phyloP scores from a whole-genome alignment of 2,797 vertebrate genomes.

The Acanthopagrus latus region DNA sequence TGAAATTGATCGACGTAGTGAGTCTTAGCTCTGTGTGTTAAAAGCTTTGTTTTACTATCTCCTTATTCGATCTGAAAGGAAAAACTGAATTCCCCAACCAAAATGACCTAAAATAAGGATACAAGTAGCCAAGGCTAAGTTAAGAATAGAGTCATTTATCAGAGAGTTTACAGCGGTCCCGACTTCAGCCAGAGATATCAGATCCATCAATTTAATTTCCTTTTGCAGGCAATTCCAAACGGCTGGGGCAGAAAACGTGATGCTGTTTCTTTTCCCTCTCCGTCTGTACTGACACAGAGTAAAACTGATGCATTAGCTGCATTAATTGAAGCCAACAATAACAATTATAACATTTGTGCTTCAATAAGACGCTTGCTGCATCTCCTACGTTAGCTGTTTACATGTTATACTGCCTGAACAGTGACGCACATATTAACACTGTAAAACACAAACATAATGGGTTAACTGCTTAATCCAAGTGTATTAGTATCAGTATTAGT shows the following conservation, averaged over 20 bases:
- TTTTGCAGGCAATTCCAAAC: neutral
- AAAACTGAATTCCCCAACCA: neutral
- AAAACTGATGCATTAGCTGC: neutral
- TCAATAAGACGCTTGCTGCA: neutral
- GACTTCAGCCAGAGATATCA: neutral
- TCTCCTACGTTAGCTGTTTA: neutral
- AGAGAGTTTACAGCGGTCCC: neutral
- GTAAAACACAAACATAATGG: neutral
- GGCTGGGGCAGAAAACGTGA: neutral
- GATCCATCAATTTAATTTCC: slow-evolving; percentile 8
- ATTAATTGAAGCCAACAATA: neutral
- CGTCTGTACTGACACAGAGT: neutral
- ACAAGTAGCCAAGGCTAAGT: neutral
- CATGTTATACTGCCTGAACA: neutral
- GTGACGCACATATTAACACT: neutral
- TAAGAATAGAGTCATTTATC: slow-evolving; percentile 14
- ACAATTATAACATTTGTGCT: neutral
- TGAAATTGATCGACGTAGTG: neutral
- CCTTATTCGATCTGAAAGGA: neutral
- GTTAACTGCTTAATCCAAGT: neutral
- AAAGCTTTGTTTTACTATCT: neutral
- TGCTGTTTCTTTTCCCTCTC: neutral
- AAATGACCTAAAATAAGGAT: neutral
- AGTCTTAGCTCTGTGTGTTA: neutral
- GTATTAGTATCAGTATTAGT: too few species aligned